phyloP scores from a whole-genome alignment of 2,113 vertebrate species.

The Carassius auratus region DNA sequence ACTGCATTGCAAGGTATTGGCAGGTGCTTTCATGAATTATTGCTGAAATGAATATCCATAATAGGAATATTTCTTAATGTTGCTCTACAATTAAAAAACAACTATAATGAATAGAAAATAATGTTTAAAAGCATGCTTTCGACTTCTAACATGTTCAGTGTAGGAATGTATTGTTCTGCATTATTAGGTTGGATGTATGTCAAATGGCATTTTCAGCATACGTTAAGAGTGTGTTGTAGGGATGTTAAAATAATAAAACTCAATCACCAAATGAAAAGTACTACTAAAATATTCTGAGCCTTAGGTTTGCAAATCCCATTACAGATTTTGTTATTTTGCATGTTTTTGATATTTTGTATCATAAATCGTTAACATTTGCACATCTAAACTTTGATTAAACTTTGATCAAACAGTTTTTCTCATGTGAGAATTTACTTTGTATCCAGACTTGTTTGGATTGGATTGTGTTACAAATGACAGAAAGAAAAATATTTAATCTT shows the following conservation, averaged over 20 bases:
- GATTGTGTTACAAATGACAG: no score
- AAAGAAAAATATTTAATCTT: no score
- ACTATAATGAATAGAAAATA: background rate
- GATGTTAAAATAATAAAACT: background rate
- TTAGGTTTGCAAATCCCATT: no score
- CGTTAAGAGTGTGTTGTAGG: no score
- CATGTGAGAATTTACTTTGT: no score
- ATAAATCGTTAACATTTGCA: no score
- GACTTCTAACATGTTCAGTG: background rate
- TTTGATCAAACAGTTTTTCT: no score
- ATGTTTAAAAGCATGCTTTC: background rate
- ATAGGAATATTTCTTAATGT: background rate
- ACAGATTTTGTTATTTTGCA: no score
- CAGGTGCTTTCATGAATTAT: background rate
- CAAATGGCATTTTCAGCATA: conserved; percentile 58
- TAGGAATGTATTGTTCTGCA: conserved; percentile 13
- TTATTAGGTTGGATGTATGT: conserved; percentile 50
- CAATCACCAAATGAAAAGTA: background rate
- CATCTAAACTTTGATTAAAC: no score
- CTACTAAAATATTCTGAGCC: no score
- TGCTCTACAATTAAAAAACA: background rate
- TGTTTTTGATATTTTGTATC: no score
- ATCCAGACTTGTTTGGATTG: no score
- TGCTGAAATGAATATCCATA: background rate
- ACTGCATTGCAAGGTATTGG: conserved; percentile 42